Evolutionary conservation across 2,113 vertebrate genomes (phyloP).

Genomic region (Lipophrys pholis): DNA sequence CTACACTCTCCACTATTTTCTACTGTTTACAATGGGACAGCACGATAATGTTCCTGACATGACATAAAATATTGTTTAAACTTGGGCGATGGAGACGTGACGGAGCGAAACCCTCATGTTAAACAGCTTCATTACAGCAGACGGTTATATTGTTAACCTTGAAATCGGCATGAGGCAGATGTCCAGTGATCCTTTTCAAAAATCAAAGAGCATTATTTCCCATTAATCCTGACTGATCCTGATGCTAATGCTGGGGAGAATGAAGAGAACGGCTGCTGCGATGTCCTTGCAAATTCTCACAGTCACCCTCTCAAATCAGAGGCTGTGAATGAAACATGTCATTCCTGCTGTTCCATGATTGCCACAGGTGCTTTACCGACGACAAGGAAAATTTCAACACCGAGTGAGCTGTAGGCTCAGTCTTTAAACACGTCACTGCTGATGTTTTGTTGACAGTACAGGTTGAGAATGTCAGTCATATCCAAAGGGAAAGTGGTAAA

Average conservation of each 20-base stretch:
- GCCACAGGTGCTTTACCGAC: not conserved
- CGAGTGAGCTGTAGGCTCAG: not conserved
- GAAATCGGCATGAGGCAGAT: not conserved
- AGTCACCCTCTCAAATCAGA: not conserved
- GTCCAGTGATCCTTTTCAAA: not conserved
- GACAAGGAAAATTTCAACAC: not conserved
- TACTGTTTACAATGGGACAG: not conserved
- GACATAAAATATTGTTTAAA: not conserved
- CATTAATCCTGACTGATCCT: not conserved
- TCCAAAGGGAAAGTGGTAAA: too few relatives aligned
- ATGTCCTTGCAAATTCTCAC: not conserved
- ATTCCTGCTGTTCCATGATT: not conserved
- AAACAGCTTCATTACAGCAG: not conserved
- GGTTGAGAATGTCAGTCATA: not conserved
- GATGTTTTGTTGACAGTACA: too few relatives aligned
- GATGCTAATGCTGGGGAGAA: not conserved
- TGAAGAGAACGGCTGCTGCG: not conserved
- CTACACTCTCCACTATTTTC: too few relatives aligned
- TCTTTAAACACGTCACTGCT: not conserved
- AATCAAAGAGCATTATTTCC: not conserved
- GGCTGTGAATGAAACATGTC: not conserved
- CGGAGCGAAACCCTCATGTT: not conserved
- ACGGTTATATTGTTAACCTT: not conserved
- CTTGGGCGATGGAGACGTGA: not conserved
- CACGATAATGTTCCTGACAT: too few relatives aligned